phyloP scores from a whole-genome alignment of 2,797 vertebrate genomes.

The Alectoris magna region DNA sequence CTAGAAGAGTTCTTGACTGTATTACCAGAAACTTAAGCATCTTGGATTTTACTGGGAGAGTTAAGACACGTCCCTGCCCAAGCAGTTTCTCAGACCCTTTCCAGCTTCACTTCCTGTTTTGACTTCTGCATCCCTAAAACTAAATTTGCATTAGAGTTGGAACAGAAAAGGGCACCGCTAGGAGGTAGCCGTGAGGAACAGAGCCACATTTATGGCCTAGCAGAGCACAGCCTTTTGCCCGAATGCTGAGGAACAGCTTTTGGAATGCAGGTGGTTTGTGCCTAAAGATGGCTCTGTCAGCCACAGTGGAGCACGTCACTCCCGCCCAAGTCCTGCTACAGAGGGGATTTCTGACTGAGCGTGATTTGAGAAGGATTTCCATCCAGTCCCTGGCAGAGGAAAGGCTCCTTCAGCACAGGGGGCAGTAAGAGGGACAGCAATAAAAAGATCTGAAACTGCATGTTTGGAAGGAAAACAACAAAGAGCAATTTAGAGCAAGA shows the following conservation, averaged over 20 bases:
- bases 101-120: neutral
- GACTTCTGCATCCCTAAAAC: neutral
- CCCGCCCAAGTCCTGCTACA: neutral
- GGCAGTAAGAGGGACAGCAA: neutral
- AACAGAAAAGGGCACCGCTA: neutral
- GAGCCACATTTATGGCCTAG: neutral
- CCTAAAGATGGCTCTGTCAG: neutral
- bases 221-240: neutral
- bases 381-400: neutral
- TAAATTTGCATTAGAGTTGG: neutral
- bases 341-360: neutral
- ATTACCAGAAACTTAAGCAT: neutral
- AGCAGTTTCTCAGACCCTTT: constrained; percentile 1
- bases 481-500: neutral
- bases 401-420: neutral
- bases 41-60: neutral
- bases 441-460: neutral
- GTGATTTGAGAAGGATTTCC: neutral
- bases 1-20: neutral
- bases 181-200: neutral
- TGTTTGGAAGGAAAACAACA: neutral
- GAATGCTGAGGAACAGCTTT: neutral
- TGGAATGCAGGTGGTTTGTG: neutral
- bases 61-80: neutral
- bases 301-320: neutral